Base-by-base conservation (phyloP, 2,797 vertebrate genomes). In the Hipposideros larvatus region DNA sequence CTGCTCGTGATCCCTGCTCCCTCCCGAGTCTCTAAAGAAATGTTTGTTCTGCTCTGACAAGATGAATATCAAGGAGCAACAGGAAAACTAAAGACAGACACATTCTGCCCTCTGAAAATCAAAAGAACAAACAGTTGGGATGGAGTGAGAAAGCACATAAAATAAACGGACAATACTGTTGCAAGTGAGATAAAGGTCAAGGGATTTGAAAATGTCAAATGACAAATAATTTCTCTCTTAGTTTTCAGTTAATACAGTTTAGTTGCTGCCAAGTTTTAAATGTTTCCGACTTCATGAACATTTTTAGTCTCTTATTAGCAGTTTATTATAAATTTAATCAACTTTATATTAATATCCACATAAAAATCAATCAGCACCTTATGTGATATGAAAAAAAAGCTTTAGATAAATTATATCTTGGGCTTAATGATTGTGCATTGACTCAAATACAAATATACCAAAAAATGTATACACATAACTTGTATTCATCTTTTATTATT, bases 171-270 rank as follows among this genome's bases (percentile, higher is more conserved):
- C 57, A 87, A 82, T 63, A 85, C 55, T 84, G 43, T 87, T 95
- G 79, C 93, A 82, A 97, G 55, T 71, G 65, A 96, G 95, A 91
- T 80, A 96, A 97, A 97, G 75, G 96, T 91, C 95, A 96, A 53
- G 53, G 75, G 73, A 91, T 96, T 95, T 96, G 91, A 95, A 95
- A 97, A 97, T 90, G 77, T 92, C 94, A 97, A 63, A 86, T 77
- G 77, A 93, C 86, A 97, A 97, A 98, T 94, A 61, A 86, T 66
- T 95, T 93, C 82, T 28, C 5, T 77, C 86, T 43, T 55, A 77
- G 43, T 71, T 90, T 93, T 78, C 37, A 22, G n/a, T 95, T 87
- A 94, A 71, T 55, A n/a, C 65, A 73, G 37, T 26, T 86, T 82
- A 87, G 70, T 31, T 74, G 59, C 70, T 96, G 89, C 94, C 75